Evolutionary conservation across 1,140 invertebrate genomes (phyloP).

Genomic region (Acyrthosiphon pisum): DNA sequence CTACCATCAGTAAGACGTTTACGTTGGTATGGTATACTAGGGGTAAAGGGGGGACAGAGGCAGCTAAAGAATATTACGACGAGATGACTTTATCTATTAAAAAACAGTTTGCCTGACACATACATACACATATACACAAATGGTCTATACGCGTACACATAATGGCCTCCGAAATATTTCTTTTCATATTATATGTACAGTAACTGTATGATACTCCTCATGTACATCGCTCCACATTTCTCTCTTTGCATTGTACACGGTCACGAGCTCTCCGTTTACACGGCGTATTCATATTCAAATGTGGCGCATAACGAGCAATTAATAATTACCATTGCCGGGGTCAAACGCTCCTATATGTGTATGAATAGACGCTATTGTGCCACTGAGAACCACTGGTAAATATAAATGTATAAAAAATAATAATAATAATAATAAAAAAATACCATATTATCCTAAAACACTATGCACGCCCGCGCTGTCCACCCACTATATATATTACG

Average conservation of each 20-base stretch:
- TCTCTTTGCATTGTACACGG: conserved; percentile 33
- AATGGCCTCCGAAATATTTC: conserved; percentile 37
- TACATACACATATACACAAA: not conserved
- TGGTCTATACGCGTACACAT: not conserved
- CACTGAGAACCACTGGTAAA: conserved; percentile 51
- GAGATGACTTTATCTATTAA: conserved; percentile 49
- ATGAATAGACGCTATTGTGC: conserved; percentile 53
- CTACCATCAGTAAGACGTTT: conserved; percentile 7
- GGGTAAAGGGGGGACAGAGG: not conserved
- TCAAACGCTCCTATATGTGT: conserved; percentile 2
- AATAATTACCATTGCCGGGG: conserved; percentile 52
- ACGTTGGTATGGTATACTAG: conserved; percentile 2
- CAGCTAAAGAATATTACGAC: not conserved
- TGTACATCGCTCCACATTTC: conserved; percentile 36
- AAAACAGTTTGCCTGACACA: conserved; percentile 39
- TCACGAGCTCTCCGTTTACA: conserved; percentile 38
- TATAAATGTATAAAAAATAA: conserved; percentile 23
- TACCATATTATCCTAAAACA: conserved; percentile 52
- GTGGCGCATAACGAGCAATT: conserved; percentile 51
- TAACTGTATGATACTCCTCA: not conserved
- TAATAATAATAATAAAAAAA: conserved; percentile 29
- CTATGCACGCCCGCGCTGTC: conserved; percentile 56
- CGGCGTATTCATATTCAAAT: conserved; percentile 45
- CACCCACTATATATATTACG: conserved; percentile 42
- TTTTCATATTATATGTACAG: not conserved